Evolutionary conservation across 1,140 invertebrate species (phyloP).

Genomic region (Drosophila sp.): DNA sequence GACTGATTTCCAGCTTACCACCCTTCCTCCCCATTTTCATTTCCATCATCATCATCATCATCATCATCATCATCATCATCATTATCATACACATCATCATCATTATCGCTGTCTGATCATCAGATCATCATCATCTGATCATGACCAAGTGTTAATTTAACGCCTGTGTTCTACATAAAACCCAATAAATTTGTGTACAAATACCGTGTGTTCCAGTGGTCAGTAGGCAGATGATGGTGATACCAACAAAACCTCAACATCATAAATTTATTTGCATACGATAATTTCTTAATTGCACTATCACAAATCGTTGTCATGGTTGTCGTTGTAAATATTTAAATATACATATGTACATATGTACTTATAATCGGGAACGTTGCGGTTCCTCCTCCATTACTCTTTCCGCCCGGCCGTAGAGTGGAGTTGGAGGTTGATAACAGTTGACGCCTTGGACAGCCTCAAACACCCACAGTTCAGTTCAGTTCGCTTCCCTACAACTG

Average conservation of each 20-base stretch:
- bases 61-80: no score
- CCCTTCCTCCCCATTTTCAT: neutral
- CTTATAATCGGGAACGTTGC: conserved; percentile 3
- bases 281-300: conserved; percentile 77
- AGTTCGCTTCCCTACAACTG: conserved; percentile 71
- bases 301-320: conserved; percentile 26
- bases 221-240: conserved; percentile 37
- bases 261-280: conserved; percentile 78
- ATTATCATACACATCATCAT: neutral
- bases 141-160: conserved; percentile 60
- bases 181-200: conserved; percentile 3
- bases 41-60: neutral
- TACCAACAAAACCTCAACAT: conserved; percentile 38
- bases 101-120: neutral
- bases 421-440: conserved; percentile 15
- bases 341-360: neutral
- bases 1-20: neutral
- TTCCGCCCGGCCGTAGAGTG: neutral
- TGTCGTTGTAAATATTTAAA: conserved; percentile 54
- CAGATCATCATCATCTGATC: conserved; percentile 15
- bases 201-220: conserved; percentile 23
- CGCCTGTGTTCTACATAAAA: conserved; percentile 69
- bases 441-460: conserved; percentile 7
- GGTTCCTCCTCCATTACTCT: neutral
- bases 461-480: conserved; percentile 20